phyloP scores from a whole-genome alignment of 2,888 invertebrate genomes.

The Caenorhabditis becei region DNA sequence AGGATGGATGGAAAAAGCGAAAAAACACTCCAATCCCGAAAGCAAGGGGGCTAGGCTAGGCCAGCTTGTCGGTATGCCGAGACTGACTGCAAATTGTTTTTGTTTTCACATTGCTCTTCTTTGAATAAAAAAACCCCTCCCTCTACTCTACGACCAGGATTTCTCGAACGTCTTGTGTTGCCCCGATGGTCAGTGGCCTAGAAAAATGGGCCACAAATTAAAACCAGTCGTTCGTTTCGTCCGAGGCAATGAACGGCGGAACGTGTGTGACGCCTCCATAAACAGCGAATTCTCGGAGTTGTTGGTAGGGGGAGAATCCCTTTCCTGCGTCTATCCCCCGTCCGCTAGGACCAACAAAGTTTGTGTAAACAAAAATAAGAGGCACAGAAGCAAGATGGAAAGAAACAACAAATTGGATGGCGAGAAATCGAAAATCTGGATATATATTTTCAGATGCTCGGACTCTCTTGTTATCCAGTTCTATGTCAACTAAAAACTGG shows the following conservation, averaged over 20 bases:
- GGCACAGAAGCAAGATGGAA: neutral
- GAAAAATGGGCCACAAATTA: slow-evolving; percentile 30
- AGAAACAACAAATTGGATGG: slow-evolving; percentile 1
- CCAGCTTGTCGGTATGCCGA: neutral
- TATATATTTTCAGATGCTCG: neutral
- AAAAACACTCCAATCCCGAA: slow-evolving; percentile 14
- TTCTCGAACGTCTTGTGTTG: neutral
- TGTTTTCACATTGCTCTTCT: slow-evolving; percentile 33
- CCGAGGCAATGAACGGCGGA: neutral
- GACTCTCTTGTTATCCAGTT: neutral
- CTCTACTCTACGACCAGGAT: neutral
- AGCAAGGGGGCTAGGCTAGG: too few relatives aligned
- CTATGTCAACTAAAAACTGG: neutral
- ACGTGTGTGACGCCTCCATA: slow-evolving; percentile 42
- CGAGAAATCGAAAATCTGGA: too few relatives aligned
- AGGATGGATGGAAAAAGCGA: neutral
- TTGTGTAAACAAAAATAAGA: slow-evolving; percentile 56
- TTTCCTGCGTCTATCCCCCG: too few relatives aligned
- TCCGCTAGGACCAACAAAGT: slow-evolving; percentile 51
- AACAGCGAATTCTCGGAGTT: slow-evolving; percentile 28
- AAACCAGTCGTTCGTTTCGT: slow-evolving; percentile 40
- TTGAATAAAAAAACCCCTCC: slow-evolving; percentile 3
- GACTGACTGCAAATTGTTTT: slow-evolving; percentile 35
- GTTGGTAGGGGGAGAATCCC: too few relatives aligned
- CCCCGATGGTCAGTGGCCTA: slow-evolving; percentile 7